These are phyloP conservation scores for Mesoligia furuncula DNA, from an alignment of 2,888 invertebrate species.

Conservation along the genomic window DNA sequence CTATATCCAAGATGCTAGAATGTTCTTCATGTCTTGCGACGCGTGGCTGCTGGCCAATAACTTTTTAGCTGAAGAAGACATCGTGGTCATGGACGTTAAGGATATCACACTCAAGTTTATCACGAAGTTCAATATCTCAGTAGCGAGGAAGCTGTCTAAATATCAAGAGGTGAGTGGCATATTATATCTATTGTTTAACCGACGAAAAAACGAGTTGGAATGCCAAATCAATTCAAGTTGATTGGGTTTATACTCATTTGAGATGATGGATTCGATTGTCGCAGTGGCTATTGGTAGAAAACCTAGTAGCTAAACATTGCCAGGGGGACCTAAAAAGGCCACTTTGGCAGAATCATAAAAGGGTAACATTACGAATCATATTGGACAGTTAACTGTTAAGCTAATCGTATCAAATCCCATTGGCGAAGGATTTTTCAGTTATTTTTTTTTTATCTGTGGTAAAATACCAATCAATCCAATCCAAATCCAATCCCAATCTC, in stretches of 20 bases:
- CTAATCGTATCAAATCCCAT: too few species aligned
- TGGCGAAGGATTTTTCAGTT: too few species aligned
- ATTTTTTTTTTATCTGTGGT: too few species aligned
- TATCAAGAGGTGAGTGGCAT: conserved; percentile 89
- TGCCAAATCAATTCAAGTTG: background rate
- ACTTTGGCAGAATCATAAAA: too few species aligned
- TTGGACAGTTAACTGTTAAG: too few species aligned
- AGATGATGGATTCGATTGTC: background rate
- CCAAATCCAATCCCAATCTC: too few species aligned
- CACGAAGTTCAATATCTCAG: conserved; percentile 92
- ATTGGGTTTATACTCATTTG: background rate
- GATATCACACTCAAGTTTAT: conserved; percentile 82
- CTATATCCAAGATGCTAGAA: conserved; percentile 78
- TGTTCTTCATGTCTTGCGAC: conserved; percentile 81
- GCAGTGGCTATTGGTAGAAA: background rate
- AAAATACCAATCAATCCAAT: too few species aligned
- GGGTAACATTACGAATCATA: too few species aligned
- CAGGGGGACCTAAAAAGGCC: too few species aligned
- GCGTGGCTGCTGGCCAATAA: conserved; percentile 77
- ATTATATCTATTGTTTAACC: background rate
- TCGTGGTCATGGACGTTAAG: conserved; percentile 82
- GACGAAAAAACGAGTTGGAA: background rate
- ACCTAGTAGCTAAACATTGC: too few species aligned
- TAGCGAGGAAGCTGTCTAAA: conserved; percentile 91
- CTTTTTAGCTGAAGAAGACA: conserved; percentile 75